A percentile compares a stretch with the other conserved stretches of the same genome.
phyloP scores from a whole-genome alignment of 2,888 invertebrate species.

The Ornithoptera alexandrae region DNA sequence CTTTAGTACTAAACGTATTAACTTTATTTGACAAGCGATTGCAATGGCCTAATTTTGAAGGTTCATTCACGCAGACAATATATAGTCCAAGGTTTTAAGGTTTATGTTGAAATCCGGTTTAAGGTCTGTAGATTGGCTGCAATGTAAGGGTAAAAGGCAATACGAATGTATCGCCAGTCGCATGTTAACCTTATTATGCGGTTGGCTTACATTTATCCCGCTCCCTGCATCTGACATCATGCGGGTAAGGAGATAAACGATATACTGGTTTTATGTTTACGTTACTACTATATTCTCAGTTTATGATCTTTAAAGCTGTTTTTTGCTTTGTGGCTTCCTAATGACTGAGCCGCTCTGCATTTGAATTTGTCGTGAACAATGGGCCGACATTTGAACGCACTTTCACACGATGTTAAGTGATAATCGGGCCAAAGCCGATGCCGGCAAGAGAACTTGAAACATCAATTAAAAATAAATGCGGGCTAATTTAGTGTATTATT shows the following conservation, averaged over 20 bases:
- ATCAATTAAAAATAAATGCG: too few species aligned
- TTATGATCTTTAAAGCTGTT: too few species aligned
- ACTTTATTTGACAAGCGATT: constrained; percentile 11
- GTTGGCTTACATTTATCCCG: not conserved
- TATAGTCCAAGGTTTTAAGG: constrained; percentile 17
- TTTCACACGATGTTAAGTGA: too few species aligned
- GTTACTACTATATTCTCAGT: too few species aligned
- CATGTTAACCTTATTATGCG: not conserved
- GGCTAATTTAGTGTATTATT: too few species aligned
- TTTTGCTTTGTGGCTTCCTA: too few species aligned
- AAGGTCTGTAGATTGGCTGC: not conserved
- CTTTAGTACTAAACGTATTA: not conserved
- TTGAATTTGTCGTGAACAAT: too few species aligned
- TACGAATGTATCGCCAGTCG: not conserved
- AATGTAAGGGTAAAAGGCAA: not conserved
- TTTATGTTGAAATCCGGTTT: constrained; percentile 8
- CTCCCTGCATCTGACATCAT: not conserved
- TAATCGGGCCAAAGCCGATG: too few species aligned
- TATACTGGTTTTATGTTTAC: too few species aligned
- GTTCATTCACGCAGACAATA: constrained; percentile 8
- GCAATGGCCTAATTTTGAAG: constrained; percentile 12
- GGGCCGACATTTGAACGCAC: too few species aligned
- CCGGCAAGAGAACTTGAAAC: too few species aligned
- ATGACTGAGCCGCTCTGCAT: too few species aligned
- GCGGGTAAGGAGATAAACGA: not conserved